Percentiles rank a stretch among this genome's conserved stretches.
Evolutionary conservation across 1,140 invertebrate genomes (phyloP).

Genomic region (Heliconius himera): DNA sequence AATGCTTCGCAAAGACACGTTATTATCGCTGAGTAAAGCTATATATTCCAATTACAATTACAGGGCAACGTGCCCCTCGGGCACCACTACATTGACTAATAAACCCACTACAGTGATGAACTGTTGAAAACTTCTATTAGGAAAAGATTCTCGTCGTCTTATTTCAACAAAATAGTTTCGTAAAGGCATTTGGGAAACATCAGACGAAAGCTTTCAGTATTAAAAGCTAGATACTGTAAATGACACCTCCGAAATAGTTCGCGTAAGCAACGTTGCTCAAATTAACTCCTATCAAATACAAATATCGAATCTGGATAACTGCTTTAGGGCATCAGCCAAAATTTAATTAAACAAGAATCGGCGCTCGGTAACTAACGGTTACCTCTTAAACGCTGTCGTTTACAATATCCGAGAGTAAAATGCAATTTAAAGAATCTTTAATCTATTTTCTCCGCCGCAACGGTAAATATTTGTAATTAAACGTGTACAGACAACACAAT

Average conservation of each 20-base stretch:
- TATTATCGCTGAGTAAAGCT: slow-evolving; percentile 42
- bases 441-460: slow-evolving; percentile 35
- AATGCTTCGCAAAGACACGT: slow-evolving; percentile 32
- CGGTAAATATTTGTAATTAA: slow-evolving; percentile 68
- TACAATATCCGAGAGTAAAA: slow-evolving; percentile 25
- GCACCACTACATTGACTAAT: slow-evolving; percentile 39
- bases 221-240: slow-evolving; percentile 16
- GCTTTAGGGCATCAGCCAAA: slow-evolving; percentile 22
- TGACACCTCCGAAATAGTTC: slow-evolving; percentile 25
- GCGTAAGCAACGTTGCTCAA: slow-evolving; percentile 16
- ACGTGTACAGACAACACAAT: slow-evolving; percentile 60
- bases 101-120: slow-evolving; percentile 44
- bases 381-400: slow-evolving; percentile 21
- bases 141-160: slow-evolving; percentile 21
- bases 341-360: slow-evolving; percentile 28
- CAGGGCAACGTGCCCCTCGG: slow-evolving; percentile 42
- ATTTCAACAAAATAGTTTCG: slow-evolving; percentile 18
- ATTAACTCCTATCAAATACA: slow-evolving; percentile 28
- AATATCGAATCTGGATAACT: slow-evolving; percentile 20
- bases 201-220: background rate
- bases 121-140: slow-evolving; percentile 41
- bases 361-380: slow-evolving; percentile 17
- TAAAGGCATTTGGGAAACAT: slow-evolving; percentile 19
- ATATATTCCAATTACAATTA: slow-evolving; percentile 48
- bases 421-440: slow-evolving; percentile 31